Evolutionary conservation across 2,797 vertebrate genomes (phyloP).

Genomic region (Lepus oiostolus): DNA sequence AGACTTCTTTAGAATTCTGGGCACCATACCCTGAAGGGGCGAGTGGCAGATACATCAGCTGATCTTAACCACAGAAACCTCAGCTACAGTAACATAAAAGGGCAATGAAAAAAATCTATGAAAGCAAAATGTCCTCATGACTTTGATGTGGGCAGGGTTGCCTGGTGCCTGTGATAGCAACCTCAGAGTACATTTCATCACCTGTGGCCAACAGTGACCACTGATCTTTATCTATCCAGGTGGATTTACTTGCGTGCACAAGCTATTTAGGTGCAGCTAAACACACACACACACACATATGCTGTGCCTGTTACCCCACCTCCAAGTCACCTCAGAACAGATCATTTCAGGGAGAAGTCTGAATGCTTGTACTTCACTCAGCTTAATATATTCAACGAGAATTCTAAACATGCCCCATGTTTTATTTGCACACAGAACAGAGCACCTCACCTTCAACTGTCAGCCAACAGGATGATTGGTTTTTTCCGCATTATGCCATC

Average conservation of each 20-base stretch:
- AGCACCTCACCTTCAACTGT: not conserved
- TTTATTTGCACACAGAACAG: constrained; percentile 22
- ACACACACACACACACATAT: not conserved
- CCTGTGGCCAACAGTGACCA: constrained; percentile 37
- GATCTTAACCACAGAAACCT: constrained; percentile 81
- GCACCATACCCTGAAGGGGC: constrained; percentile 51
- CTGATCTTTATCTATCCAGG: constrained; percentile 41
- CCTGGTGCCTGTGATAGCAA: constrained; percentile 40
- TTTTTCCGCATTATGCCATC: not conserved
- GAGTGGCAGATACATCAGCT: constrained; percentile 19
- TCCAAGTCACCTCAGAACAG: constrained; percentile 2
- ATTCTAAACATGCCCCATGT: not conserved
- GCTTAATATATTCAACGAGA: constrained; percentile 36
- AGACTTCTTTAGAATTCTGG: constrained; percentile 53
- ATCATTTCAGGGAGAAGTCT: not conserved
- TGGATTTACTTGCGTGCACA: constrained; percentile 42
- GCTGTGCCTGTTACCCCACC: not conserved
- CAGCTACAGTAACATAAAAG: constrained; percentile 69
- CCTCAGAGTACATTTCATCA: constrained; percentile 38
- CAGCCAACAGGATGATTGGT: not conserved
- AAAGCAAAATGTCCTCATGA: constrained; percentile 64
- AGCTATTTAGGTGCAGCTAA: not conserved
- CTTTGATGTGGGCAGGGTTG: constrained; percentile 79
- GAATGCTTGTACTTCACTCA: not conserved
- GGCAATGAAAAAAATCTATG: constrained; percentile 44